Evolutionary conservation across 2,113 vertebrate genomes (phyloP).

Genomic region (Lepus europaeus): DNA sequence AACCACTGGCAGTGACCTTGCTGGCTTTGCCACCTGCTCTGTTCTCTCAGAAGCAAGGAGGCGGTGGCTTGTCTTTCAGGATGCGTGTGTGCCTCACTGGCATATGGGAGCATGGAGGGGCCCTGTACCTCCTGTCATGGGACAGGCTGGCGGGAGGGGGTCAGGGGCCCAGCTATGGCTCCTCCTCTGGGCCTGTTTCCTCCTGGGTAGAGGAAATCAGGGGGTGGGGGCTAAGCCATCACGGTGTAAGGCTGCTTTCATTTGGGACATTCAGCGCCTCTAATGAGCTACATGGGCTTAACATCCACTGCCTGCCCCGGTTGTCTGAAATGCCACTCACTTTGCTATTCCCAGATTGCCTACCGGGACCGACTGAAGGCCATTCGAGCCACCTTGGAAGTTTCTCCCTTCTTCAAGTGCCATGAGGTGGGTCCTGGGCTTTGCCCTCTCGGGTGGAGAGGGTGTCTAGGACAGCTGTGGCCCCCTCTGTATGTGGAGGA

Average conservation of each 20-base stretch:
- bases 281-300: background rate
- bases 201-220: background rate
- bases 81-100: too few species aligned
- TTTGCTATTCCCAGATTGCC: slow-evolving; percentile 87
- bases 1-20: background rate
- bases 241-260: background rate
- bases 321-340: background rate
- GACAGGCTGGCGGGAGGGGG: rapidly evolving
- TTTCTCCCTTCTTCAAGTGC: slow-evolving; percentile 95
- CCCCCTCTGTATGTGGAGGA: too few species aligned
- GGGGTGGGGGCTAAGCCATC: background rate
- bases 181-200: background rate
- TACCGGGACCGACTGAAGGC: slow-evolving; percentile 94
- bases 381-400: slow-evolving; percentile 92
- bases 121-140: rapidly evolving
- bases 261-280: too few species aligned
- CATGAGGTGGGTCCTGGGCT: slow-evolving; percentile 92
- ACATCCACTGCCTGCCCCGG: too few species aligned
- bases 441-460: background rate
- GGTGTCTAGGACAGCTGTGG: too few species aligned
- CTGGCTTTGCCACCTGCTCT: background rate
- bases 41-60: background rate
- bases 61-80: background rate
- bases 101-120: background rate
- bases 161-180: rapidly evolving